phyloP scores from a whole-genome alignment of 2,888 invertebrate species.

The Penaeus monodon region DNA sequence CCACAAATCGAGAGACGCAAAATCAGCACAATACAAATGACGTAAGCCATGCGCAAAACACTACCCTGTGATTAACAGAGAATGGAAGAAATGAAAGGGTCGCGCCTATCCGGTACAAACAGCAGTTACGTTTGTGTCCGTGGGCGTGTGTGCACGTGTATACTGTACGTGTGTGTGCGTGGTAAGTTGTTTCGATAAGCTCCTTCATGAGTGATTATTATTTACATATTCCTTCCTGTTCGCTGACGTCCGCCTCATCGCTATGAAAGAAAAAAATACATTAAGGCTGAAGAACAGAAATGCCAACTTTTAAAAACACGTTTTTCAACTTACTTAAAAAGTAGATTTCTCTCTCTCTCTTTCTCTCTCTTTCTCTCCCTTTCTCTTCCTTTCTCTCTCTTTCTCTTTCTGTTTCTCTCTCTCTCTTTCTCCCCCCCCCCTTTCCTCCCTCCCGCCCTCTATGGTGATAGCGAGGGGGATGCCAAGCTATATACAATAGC shows the following conservation, averaged over 20 bases:
- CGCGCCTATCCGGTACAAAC: slow-evolving; percentile 2
- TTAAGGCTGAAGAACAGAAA: background rate
- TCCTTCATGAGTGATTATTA: too few species aligned
- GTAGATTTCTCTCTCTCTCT: background rate
- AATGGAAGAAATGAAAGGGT: slow-evolving; percentile 24
- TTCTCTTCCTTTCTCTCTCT: background rate
- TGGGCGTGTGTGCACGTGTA: background rate
- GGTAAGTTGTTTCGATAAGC: background rate
- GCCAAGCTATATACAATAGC: too few species aligned
- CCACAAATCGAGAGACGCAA: slow-evolving; percentile 9
- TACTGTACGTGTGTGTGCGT: background rate
- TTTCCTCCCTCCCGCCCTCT: background rate
- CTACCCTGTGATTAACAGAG: slow-evolving; percentile 15
- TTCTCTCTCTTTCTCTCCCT: background rate
- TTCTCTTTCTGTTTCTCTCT: background rate
- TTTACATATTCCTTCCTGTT: too few species aligned
- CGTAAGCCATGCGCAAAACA: slow-evolving; percentile 7
- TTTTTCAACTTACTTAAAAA: background rate
- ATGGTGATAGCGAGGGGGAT: too few species aligned
- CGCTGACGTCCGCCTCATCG: background rate
- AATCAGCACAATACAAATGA: background rate
- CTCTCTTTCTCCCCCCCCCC: background rate
- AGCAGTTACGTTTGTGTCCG: background rate
- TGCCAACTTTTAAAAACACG: background rate
- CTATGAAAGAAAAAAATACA: background rate